Conservation (phyloP, 2,797 vertebrate genomes). For the Siniperca obscura region DNA sequence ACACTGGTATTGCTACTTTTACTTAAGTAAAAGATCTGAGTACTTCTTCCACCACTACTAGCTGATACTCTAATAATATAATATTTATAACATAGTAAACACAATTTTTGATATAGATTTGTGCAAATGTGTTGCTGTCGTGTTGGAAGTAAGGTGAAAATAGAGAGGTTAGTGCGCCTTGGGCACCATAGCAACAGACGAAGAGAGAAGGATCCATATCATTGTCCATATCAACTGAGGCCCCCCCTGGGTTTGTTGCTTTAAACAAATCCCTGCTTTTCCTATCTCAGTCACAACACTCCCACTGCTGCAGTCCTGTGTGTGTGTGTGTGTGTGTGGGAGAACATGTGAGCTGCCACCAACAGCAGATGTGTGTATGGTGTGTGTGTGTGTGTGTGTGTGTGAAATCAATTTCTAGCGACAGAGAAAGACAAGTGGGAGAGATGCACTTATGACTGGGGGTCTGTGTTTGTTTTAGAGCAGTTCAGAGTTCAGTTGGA, state of each 20-base stretch:
- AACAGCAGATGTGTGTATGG: slow-evolving; percentile 10
- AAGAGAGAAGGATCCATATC: slow-evolving; percentile 70
- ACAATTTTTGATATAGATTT: no score
- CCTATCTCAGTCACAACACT: slow-evolving; percentile 77
- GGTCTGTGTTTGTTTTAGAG: slow-evolving; percentile 53
- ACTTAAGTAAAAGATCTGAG: not conserved
- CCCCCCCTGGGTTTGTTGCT: slow-evolving; percentile 74
- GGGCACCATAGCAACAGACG: slow-evolving; percentile 28
- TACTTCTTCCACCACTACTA: not conserved
- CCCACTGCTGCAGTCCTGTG: slow-evolving; percentile 54
- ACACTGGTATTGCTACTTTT: not conserved
- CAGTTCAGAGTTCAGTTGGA: slow-evolving; percentile 47
- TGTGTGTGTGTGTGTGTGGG: slow-evolving; percentile 29
- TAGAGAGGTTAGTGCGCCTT: slow-evolving; percentile 12
- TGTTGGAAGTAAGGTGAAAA: slow-evolving; percentile 15
- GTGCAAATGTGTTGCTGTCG: slow-evolving; percentile 3
- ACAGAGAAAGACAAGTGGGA: slow-evolving; percentile 34
- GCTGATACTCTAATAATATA: not conserved
- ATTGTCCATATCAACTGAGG: slow-evolving; percentile 64
- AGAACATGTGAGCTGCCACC: slow-evolving; percentile 19
- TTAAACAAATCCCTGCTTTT: slow-evolving; percentile 81
- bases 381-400: slow-evolving; percentile 33
- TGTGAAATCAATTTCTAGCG: slow-evolving; percentile 36
- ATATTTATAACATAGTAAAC: not conserved
- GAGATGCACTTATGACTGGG: slow-evolving; percentile 27